phyloP scores from a whole-genome alignment of 1,140 invertebrate species.

The Mylabris phalerata region DNA sequence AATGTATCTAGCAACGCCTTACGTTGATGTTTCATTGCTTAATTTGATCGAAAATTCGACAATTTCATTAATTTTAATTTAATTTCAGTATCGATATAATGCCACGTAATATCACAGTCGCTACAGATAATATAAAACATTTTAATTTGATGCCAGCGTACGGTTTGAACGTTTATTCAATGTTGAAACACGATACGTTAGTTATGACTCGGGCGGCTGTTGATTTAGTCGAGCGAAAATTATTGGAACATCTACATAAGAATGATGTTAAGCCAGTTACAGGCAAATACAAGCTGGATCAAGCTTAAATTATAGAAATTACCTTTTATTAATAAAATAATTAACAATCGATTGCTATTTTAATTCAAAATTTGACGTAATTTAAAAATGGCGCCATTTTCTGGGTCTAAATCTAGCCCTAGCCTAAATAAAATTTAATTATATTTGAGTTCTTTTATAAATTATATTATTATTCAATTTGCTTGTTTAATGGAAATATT shows the following conservation, averaged over 20 bases:
- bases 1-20: not conserved
- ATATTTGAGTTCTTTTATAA: too few species aligned
- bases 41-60: too few species aligned
- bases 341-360: too few species aligned
- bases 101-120: slow-evolving; percentile 77
- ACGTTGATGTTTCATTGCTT: too few species aligned
- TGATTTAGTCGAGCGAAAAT: slow-evolving; percentile 76
- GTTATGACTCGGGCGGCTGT: slow-evolving; percentile 81
- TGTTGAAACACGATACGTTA: slow-evolving; percentile 94
- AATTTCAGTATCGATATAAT: slow-evolving; percentile 73
- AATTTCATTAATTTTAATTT: not conserved
- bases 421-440: too few species aligned
- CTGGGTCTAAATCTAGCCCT: too few species aligned
- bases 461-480: too few species aligned
- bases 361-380: too few species aligned
- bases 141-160: slow-evolving; percentile 95
- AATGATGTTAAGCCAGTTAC: slow-evolving; percentile 46
- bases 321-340: too few species aligned
- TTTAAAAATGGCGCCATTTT: too few species aligned
- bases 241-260: slow-evolving; percentile 72
- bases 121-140: slow-evolving; percentile 66
- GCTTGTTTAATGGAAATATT: too few species aligned
- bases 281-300: slow-evolving; percentile 49
- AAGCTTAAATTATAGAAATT: slow-evolving; percentile 22
- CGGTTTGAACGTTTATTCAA: slow-evolving; percentile 79